phyloP scores from a whole-genome alignment of 1,140 invertebrate species.

The Ips nitidus region DNA sequence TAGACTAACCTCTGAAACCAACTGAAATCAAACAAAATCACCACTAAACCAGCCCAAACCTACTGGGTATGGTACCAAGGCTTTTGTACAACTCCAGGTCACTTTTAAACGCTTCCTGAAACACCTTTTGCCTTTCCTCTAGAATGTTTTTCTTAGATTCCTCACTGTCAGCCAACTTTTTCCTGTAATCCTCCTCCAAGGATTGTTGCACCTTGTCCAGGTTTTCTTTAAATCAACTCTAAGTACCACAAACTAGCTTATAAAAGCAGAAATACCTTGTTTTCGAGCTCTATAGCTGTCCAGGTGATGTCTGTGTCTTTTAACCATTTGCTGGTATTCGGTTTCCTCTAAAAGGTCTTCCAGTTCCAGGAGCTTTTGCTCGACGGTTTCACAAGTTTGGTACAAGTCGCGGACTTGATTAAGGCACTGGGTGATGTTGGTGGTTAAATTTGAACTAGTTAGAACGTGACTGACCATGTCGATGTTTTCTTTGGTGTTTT shows the following conservation, averaged over 20 bases:
- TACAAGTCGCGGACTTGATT: constrained; percentile 63
- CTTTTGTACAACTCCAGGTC: constrained; percentile 66
- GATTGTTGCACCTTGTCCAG: constrained; percentile 28
- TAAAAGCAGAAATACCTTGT: constrained; percentile 55
- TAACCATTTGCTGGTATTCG: constrained; percentile 62
- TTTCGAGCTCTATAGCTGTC: constrained; percentile 66
- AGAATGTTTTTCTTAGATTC: constrained; percentile 58
- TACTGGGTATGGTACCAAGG: constrained; percentile 64
- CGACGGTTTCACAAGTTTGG: constrained; percentile 65
- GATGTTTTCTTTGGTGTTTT: constrained; percentile 59
- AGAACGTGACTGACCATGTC: constrained; percentile 57
- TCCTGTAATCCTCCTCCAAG: constrained; percentile 55
- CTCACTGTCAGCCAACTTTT: constrained; percentile 60
- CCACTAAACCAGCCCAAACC: constrained; percentile 37
- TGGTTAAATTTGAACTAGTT: constrained; percentile 59
- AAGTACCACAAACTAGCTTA: neutral
- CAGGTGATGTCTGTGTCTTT: constrained; percentile 65
- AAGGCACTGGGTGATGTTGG: constrained; percentile 60
- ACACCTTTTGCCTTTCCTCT: constrained; percentile 66
- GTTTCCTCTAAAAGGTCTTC: constrained; percentile 67
- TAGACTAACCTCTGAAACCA: constrained; percentile 45
- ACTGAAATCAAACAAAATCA: constrained; percentile 13
- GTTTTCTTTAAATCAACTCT: constrained; percentile 19
- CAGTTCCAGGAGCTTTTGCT: constrained; percentile 61
- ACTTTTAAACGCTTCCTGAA: constrained; percentile 68